Evolutionary conservation across 2,797 vertebrate species (phyloP).

Genomic region (Myotis planiceps): DNA sequence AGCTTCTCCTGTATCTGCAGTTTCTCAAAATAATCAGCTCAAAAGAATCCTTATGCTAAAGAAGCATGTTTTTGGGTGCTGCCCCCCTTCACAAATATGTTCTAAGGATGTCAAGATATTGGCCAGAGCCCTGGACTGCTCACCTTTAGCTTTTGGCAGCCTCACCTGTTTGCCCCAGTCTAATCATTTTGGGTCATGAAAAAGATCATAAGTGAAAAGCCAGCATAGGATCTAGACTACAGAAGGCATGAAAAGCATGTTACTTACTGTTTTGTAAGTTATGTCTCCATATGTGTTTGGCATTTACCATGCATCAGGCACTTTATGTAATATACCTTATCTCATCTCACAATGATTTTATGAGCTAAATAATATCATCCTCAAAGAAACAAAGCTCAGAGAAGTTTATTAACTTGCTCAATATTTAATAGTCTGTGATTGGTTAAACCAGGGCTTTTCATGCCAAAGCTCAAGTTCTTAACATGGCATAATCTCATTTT

Average conservation of each 20-base stretch:
- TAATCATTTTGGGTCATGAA: neutral
- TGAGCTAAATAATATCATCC: neutral
- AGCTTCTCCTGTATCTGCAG: neutral
- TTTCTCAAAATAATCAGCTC: conserved; percentile 2
- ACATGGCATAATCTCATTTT: neutral
- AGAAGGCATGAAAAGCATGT: neutral
- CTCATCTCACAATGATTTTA: neutral
- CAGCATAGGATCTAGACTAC: neutral
- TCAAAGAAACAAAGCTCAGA: neutral
- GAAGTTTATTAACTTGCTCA: neutral
- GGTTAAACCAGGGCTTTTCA: neutral
- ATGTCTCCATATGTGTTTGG: neutral
- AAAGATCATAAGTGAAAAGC: neutral
- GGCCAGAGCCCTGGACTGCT: neutral
- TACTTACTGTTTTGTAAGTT: neutral
- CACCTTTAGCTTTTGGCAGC: neutral
- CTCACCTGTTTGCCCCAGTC: neutral
- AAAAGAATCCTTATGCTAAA: neutral
- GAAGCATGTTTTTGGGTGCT: neutral
- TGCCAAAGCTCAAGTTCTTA: neutral
- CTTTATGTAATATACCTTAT: neutral
- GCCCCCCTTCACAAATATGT: neutral
- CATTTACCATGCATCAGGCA: neutral
- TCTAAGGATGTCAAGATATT: neutral
- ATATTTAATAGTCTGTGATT: neutral